These are phyloP conservation scores for Typhlomys cinereus DNA, from an alignment of 2,113 vertebrate genomes.

Conservation along the genomic window DNA sequence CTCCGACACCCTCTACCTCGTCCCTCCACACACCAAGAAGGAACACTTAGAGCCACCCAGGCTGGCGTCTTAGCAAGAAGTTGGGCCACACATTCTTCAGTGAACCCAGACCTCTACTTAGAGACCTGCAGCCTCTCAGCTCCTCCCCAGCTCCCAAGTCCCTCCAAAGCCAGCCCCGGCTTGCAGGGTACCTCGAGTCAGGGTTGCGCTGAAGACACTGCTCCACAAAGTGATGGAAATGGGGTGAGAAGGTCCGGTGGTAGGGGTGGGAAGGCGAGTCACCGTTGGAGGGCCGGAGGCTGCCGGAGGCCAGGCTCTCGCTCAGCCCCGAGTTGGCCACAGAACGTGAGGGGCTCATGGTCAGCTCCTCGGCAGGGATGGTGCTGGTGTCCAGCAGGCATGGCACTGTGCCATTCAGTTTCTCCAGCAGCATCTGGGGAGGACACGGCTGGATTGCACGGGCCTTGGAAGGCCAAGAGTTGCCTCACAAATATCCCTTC, in stretches of 20 bases:
- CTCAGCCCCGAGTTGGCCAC: slow-evolving; percentile 90
- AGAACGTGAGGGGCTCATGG: slow-evolving; percentile 91
- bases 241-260: slow-evolving; percentile 93
- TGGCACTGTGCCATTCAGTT: slow-evolving; percentile 96
- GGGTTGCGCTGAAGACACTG: slow-evolving; percentile 96
- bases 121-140: neutral
- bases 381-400: slow-evolving; percentile 97
- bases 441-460: neutral
- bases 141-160: too few species aligned
- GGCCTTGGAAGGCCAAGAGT: neutral
- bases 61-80: neutral
- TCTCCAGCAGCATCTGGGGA: slow-evolving; percentile 96
- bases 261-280: slow-evolving; percentile 93
- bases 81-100: neutral
- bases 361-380: slow-evolving; percentile 95
- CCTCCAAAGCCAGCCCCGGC: neutral
- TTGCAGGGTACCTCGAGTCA: slow-evolving; percentile 88
- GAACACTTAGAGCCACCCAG: neutral
- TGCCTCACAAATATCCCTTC: neutral
- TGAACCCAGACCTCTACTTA: neutral
- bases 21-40: neutral
- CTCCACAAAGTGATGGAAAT: slow-evolving; percentile 96
- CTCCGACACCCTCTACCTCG: neutral
- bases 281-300: slow-evolving; percentile 89
- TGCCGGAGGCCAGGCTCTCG: slow-evolving; percentile 86